A percentile compares a stretch with the other conserved stretches of the same genome.
Evolutionary conservation across 2,797 vertebrate genomes (phyloP).

Genomic region (Myioborus miniatus): DNA sequence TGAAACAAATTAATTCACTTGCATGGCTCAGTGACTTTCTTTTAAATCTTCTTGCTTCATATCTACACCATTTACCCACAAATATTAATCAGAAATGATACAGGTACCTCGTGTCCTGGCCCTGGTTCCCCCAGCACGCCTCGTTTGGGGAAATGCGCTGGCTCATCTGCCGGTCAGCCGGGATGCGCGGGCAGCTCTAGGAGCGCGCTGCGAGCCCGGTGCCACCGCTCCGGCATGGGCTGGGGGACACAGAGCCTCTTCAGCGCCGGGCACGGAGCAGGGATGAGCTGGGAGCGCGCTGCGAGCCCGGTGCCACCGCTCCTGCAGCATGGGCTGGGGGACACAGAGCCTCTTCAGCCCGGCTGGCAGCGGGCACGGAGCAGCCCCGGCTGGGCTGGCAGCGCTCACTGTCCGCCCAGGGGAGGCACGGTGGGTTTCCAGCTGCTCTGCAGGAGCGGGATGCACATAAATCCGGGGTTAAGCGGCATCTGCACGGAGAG

Average conservation of each 20-base stretch:
- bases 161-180: not conserved
- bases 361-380: not conserved
- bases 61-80: not conserved
- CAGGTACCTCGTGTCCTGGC: slow-evolving; percentile 10
- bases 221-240: not conserved
- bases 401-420: not conserved
- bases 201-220: not conserved
- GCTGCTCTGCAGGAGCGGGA: not conserved
- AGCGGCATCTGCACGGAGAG: not conserved
- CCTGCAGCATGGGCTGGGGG: not conserved
- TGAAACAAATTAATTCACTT: not conserved
- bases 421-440: not conserved
- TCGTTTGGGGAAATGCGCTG: not conserved
- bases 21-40: not conserved
- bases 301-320: no score
- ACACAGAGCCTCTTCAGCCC: not conserved
- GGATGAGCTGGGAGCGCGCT: no score
- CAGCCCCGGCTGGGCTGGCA: not conserved
- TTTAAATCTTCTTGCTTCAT: not conserved
- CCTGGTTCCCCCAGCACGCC: not conserved
- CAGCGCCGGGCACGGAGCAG: no score
- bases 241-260: no score
- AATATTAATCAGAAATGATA: not conserved
- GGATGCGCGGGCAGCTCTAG: not conserved
- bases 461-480: not conserved